A percentile compares a stretch with the other conserved stretches of the same genome.
Evolutionary conservation across 2,113 vertebrate genomes (phyloP).

Genomic region (Ctenodactylus gundi): DNA sequence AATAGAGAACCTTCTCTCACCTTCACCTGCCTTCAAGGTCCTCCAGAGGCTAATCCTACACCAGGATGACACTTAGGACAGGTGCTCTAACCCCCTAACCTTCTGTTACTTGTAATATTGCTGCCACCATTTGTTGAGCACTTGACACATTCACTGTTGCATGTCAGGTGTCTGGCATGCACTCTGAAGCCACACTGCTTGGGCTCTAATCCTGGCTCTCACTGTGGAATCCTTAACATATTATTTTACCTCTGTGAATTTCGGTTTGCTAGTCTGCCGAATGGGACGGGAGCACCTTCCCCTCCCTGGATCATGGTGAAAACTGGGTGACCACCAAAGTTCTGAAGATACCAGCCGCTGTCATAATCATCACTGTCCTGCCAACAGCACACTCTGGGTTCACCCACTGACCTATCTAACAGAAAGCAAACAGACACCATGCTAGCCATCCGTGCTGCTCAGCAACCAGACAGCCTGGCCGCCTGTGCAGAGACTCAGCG

Average conservation of each 20-base stretch:
- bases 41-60: not conserved
- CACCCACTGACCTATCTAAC: too few relatives aligned
- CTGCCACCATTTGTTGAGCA: not conserved
- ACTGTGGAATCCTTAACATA: accelerated
- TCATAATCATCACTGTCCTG: not conserved
- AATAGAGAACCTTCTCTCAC: conserved; percentile 42
- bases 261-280: not conserved
- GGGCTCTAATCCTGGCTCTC: not conserved
- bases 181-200: not conserved
- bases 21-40: not conserved
- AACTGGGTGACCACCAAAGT: too few relatives aligned
- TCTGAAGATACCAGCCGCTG: not conserved
- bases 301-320: not conserved
- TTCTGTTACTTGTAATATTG: not conserved
- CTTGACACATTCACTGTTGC: not conserved
- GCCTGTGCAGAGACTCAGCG: not conserved
- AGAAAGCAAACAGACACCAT: not conserved
- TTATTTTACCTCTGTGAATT: not conserved
- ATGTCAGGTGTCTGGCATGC: accelerated
- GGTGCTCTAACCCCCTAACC: not conserved
- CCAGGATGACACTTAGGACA: not conserved
- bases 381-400: not conserved
- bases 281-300: too few relatives aligned
- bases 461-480: not conserved
- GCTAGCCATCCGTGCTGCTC: not conserved